Evolutionary conservation across 2,113 vertebrate genomes (phyloP), one percentile per base, ranked within the genome.

Genomic region (Thunnus maccoyii): DNA sequence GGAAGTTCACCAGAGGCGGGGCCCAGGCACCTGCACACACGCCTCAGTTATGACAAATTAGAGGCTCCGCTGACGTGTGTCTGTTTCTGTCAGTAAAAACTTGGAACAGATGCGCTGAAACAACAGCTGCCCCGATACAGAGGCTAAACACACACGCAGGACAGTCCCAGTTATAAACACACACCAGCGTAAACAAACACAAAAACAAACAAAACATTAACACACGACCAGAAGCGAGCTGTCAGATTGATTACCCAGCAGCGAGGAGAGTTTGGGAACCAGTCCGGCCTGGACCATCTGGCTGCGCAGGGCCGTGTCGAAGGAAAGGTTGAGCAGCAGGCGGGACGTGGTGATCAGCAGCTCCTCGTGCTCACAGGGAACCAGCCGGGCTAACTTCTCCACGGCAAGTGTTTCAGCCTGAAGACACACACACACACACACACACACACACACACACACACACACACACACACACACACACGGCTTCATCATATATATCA

Each of bases 221-320:
- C 44, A 27, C 64, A 71, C 25, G 25, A 41, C 13, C 25, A 61
- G 27, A 17, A 8, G 6, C 1, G 10, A 2, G 13, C n/a, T 46
- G 16, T 50, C n/a, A 36, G 41, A 11, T 72, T 27, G 48, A 89
- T 90, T 97, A 97, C 97, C 97, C 74, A 98, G 88, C 57, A 99
- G 95, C 0, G 95, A 88, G 55, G 95, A 97, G 79, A 99, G 96
- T 80, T 96, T 98, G 73, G 96, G 96, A 69, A 99, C 93, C 68
- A 99, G 95, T 65, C 96, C 97, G 17, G 96, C 96, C 94, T 97
- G 95, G 13, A 98, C 97, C 98, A 98, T 99, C 86, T 97, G 97
- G 87, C 96, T 94, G 78, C 97, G 96, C 65, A 99, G 95, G 75
- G 95, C 86, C 14, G 96, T 96, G 94, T 99, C 97, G 84, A 99